phyloP scores from a whole-genome alignment of 2,113 vertebrate species.

The Corvus moneduloides region DNA sequence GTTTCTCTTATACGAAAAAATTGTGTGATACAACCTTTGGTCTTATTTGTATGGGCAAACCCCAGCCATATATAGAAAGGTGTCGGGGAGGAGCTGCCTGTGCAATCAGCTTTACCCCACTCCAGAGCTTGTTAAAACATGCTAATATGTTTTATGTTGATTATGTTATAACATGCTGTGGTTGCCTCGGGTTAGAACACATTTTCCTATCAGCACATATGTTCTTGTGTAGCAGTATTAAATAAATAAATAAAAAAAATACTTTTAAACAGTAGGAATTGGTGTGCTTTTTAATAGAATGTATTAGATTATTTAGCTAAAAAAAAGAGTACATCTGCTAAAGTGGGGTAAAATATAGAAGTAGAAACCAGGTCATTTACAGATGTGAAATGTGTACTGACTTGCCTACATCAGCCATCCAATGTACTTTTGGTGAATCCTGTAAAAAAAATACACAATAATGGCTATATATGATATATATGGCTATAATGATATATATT shows the following conservation, averaged over 20 bases:
- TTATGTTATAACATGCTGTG: neutral
- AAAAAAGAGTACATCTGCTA: neutral
- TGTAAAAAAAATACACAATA: neutral
- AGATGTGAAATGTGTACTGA: neutral
- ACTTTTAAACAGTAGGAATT: neutral
- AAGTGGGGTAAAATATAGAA: neutral
- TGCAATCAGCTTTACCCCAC: neutral
- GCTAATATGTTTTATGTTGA: neutral
- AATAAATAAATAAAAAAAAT: neutral
- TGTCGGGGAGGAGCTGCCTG: neutral
- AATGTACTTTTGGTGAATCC: neutral
- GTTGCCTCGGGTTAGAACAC: neutral
- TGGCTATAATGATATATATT: too few species aligned
- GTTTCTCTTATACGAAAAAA: neutral
- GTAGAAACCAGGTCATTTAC: neutral
- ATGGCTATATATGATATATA: too few species aligned
- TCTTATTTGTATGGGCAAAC: neutral
- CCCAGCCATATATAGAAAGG: neutral
- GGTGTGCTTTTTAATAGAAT: neutral
- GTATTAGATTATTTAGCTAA: neutral
- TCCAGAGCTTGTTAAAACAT: slow-evolving; percentile 1
- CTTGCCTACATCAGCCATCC: neutral
- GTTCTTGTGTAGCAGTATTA: neutral
- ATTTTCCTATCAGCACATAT: neutral
- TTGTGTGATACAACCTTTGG: neutral